Base-by-base conservation (phyloP, 2,797 vertebrate genomes). In the Apogon hyalosoma region DNA sequence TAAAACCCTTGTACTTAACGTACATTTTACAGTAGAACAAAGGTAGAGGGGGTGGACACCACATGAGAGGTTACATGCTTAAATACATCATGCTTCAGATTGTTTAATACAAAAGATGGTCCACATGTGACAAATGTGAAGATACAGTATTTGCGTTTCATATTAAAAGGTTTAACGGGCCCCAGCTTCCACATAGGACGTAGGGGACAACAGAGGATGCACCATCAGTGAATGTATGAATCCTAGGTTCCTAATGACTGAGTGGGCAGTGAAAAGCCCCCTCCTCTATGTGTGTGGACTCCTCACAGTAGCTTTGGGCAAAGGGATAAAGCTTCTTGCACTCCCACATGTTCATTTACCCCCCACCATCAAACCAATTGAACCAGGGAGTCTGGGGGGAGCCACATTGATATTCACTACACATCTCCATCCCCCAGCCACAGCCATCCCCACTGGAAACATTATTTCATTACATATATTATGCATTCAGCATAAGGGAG, bases 401-500 rank as follows among this genome's bases (percentile, higher is more conserved):
- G 81, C 63, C 74, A 66, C 90, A 94, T 93, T 94, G 91, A 93
- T 91, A 94, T 94, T 92, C 92, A 90, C 83, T 69, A 70, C 87
- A 88, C 85, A 88, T 91, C 81, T 90, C 82, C 87, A 91, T 90
- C 86, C 90, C 89, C 87, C 77, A 83, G 80, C 87, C 84, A 88
- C 90, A 91, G 76, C 89, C 92, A 89, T 92, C 90, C 91, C 91
- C 90, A 92, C 90, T 92, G 92, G 93, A 93, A 92, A 94, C 92
- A 94, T 94, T 93, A 93, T 92, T 94, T 93, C 92, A 93, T 94
- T 94, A 94, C 92, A 94, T 94, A 92, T 91, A 94, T 94, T 94
- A 94, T 94, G 93, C 94, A 94, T 94, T 93, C 92, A 88, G 89
- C 88, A 90, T 90, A 88, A 92, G 83, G 83, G 84, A 92, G 84